Conservation (phyloP, 2,113 vertebrate genomes). For the Tenrec ecaudatus region DNA sequence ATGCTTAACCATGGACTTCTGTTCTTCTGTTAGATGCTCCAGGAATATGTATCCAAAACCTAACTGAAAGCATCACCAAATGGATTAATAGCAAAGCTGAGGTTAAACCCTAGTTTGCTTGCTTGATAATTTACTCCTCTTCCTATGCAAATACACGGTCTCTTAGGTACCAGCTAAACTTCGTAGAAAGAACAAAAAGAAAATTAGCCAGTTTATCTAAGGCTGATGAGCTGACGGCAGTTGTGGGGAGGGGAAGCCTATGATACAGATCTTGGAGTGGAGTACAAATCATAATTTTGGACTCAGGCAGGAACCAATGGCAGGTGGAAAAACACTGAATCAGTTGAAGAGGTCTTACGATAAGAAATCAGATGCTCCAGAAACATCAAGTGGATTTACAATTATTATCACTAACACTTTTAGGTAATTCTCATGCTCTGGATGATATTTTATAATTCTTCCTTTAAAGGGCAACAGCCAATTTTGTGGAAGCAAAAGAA, state of each 20-base stretch:
- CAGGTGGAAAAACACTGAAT: conserved; percentile 46
- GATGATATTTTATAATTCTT: conserved; percentile 30
- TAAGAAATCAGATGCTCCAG: conserved; percentile 16
- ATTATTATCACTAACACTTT: conserved; percentile 26
- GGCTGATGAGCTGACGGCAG: not conserved
- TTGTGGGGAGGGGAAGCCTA: no score
- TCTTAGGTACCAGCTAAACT: not conserved
- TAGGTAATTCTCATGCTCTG: conserved; percentile 28
- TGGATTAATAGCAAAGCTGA: conserved; percentile 30
- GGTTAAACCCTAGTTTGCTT: conserved; percentile 36
- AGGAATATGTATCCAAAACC: conserved; percentile 15
- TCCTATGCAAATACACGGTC: not conserved
- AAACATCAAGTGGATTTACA: conserved; percentile 47
- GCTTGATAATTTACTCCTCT: conserved; percentile 39
- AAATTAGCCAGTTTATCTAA: not conserved
- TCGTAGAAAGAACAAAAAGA: conserved; percentile 6
- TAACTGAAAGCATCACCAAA: conserved; percentile 29
- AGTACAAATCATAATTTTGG: not conserved
- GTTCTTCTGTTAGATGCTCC: not conserved
- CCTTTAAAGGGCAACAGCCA: not conserved
- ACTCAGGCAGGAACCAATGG: not conserved
- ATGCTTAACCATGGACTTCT: not conserved
- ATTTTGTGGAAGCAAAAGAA: not conserved
- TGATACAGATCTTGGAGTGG: not conserved
- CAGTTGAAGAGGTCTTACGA: conserved; percentile 27